These are phyloP conservation scores for Chaenodraco wilsoni DNA, from an alignment of 2,797 vertebrate genomes.

Conservation along the genomic window DNA sequence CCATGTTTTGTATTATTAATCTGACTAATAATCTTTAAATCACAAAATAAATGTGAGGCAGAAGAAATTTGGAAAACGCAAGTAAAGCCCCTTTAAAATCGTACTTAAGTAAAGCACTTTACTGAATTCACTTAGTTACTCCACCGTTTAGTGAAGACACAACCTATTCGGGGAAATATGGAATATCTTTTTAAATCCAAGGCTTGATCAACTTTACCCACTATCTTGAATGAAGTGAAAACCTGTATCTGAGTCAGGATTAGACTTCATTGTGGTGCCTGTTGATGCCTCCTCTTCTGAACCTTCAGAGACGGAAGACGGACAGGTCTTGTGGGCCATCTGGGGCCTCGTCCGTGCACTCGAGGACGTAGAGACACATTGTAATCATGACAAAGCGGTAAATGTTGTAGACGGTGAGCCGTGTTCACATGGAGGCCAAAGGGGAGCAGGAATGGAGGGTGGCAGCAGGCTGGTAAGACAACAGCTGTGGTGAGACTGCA, in stretches of 20 bases:
- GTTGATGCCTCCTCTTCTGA: conserved; percentile 36
- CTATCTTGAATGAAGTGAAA: neutral
- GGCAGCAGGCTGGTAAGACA: conserved; percentile 47
- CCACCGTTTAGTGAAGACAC: no score
- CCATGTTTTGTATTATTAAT: no score
- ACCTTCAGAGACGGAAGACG: conserved; percentile 52
- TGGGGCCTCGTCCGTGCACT: conserved; percentile 17
- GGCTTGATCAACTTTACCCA: neutral
- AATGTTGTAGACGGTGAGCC: conserved; percentile 9
- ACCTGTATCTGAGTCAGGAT: neutral
- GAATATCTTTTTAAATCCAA: neutral
- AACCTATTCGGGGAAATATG: neutral
- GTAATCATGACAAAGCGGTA: conserved; percentile 1
- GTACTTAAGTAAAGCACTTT: no score
- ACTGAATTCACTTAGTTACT: no score
- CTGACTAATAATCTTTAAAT: no score
- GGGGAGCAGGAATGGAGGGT: conserved; percentile 46
- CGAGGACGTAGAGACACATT: neutral
- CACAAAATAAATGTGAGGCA: no score
- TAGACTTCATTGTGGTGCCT: conserved; percentile 34
- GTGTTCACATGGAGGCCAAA: conserved; percentile 9
- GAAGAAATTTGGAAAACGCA: no score
- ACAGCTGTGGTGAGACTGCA: conserved; percentile 40
- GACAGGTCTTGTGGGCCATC: conserved; percentile 27
- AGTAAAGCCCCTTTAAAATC: no score